Evolutionary conservation across 64 coral and sea anemone genomes (phyloP).

Genomic region (Montipora sp.): DNA sequence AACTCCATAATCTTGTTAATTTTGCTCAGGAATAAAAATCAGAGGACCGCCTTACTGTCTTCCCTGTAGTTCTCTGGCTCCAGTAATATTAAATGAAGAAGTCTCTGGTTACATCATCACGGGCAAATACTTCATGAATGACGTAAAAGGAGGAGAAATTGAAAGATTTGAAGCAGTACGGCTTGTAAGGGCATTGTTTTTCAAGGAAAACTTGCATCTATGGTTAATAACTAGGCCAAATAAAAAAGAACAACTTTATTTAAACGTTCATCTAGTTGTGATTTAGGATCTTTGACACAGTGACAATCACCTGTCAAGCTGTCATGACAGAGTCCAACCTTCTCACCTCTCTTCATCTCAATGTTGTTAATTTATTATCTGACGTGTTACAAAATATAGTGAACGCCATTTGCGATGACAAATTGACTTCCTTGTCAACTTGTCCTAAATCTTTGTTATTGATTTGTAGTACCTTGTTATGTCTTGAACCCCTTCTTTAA

Average conservation of each 20-base stretch:
- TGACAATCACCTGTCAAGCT: conserved; percentile 13
- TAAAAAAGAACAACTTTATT: background rate
- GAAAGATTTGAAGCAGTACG: background rate
- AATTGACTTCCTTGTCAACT: background rate
- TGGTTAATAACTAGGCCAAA: background rate
- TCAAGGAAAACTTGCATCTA: background rate
- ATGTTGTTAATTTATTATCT: conserved; percentile 7
- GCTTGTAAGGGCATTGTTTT: background rate
- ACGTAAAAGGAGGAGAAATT: conserved; percentile 3
- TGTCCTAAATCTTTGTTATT: background rate
- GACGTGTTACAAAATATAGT: background rate
- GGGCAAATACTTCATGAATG: conserved; percentile 30
- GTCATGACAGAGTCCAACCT: background rate
- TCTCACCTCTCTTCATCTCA: background rate
- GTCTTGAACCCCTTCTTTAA: background rate
- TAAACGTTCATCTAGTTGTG: background rate
- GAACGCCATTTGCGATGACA: background rate
- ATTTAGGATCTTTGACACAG: conserved; percentile 25
- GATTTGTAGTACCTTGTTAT: background rate
- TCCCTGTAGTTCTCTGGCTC: background rate
- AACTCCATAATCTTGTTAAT: background rate
- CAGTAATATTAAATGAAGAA: conserved; percentile 52
- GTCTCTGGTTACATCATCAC: conserved; percentile 49
- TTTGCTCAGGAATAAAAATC: background rate
- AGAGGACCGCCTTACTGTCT: background rate